A percentile compares a stretch with the other conserved stretches of the same genome.
phyloP scores from a whole-genome alignment of 1,140 invertebrate genomes.

The Euglossa dilemma region DNA sequence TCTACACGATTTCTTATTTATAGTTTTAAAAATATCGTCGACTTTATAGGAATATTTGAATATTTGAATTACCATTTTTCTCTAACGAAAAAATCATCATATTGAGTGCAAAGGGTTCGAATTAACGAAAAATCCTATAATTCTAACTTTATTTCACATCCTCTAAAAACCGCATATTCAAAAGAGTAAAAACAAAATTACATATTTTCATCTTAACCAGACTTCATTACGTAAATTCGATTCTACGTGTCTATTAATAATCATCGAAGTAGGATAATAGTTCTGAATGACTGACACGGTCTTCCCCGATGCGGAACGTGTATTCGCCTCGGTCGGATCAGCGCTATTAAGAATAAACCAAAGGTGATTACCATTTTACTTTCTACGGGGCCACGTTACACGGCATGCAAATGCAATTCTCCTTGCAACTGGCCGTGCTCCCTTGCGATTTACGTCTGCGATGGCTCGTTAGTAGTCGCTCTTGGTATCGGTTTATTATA shows the following conservation, averaged over 20 bases:
- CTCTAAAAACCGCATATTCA: too few species aligned
- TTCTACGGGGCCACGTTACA: conserved; percentile 19
- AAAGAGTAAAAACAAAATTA: too few species aligned
- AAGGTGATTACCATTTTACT: conserved; percentile 41
- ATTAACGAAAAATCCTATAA: too few species aligned
- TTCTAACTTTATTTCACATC: too few species aligned
- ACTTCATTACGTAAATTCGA: conserved; percentile 26
- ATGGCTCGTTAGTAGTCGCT: conserved; percentile 44
- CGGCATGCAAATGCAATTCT: conserved; percentile 35
- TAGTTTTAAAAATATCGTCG: too few species aligned
- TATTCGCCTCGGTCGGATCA: neutral
- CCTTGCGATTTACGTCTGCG: conserved; percentile 25
- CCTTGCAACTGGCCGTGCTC: neutral
- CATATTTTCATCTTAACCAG: neutral
- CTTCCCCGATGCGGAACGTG: neutral
- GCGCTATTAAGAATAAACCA: conserved; percentile 22
- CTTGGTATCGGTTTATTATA: conserved; percentile 47
- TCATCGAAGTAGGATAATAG: neutral
- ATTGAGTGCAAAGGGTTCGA: too few species aligned
- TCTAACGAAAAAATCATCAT: too few species aligned
- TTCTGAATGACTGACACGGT: conserved; percentile 34
- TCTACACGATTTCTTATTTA: too few species aligned
- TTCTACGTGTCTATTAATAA: conserved; percentile 19
- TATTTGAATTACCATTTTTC: too few species aligned
- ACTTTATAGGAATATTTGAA: too few species aligned